Evolutionary conservation across 2,113 vertebrate genomes (phyloP), one percentile per base, ranked within the genome.

Genomic region (Stigmatopora argus): DNA sequence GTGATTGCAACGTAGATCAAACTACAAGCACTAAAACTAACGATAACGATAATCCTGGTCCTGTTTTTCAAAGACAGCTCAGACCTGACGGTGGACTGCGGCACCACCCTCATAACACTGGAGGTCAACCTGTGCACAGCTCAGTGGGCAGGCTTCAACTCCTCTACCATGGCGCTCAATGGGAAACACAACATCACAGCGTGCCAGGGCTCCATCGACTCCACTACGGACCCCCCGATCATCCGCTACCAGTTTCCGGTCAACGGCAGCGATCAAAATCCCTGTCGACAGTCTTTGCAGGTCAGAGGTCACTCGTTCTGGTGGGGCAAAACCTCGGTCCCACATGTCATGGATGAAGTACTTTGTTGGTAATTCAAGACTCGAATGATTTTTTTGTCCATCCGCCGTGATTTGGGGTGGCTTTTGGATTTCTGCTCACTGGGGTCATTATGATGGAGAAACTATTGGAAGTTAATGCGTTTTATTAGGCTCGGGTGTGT

Each of bases 91-190:
- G 86, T 92, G 7, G 67, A 78, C 26, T 93, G 91, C 62, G 90
- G 91, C 13, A n/a, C 80, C 46, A 82, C 6, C 0, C 7, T 64
- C 1, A 93, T 93, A 60, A 78, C 62, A 11, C 58, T 93, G 77
- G 80, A 89, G 71, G 77, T 93, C 68, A 91, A 91, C 81, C 64
- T 89, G 56, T 93, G 92, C 76, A 90, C 91, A 0, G 89, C 86
- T 26, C 80, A 80, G 69, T 92, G 89, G 89, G 77, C 91, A 0
- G 88, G 90, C n/a, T 90, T 91, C 59, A 81, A 87, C 55, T 55
- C 69, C 21, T 51, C 48, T 0, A 51, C 70, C 23, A 78, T 92
- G 74, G 89, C 90, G 5, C 69, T 93, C 48, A 92, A 92, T 7
- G 81, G 91, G 23, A 77, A 88, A 17, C 88, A 90, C 70, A 88